A percentile compares a stretch with the other conserved stretches of the same genome.
These are phyloP conservation scores for Xenopus petersii DNA, from an alignment of 2,797 vertebrate species.

Conservation along the genomic window DNA sequence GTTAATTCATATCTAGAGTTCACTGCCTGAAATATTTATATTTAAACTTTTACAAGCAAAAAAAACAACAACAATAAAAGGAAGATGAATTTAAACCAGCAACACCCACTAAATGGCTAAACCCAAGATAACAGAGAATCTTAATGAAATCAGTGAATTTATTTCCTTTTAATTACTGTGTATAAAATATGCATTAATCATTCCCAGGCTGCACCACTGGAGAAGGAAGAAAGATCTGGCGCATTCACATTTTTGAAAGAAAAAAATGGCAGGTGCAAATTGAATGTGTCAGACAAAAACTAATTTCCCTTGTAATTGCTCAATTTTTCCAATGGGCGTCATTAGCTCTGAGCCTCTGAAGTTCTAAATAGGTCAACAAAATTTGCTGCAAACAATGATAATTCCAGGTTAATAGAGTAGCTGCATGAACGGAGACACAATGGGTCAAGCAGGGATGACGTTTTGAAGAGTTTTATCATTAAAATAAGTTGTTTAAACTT, in stretches of 20 bases:
- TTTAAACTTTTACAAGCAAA: no score
- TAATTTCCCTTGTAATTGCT: slow-evolving; percentile 41
- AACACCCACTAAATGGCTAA: neutral
- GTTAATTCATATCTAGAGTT: no score
- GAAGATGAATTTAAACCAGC: neutral
- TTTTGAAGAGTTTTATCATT: no score
- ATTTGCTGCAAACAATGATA: slow-evolving; percentile 39
- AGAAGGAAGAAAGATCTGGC: slow-evolving; percentile 19
- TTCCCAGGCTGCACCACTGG: slow-evolving; percentile 6
- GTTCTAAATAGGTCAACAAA: slow-evolving; percentile 42
- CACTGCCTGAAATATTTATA: no score
- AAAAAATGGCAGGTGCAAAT: slow-evolving; percentile 42
- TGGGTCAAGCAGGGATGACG: no score
- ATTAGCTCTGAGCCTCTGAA: slow-evolving; percentile 11
- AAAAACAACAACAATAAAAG: no score
- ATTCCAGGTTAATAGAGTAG: slow-evolving; percentile 10
- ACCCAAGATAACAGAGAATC: neutral
- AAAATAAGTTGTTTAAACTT: no score
- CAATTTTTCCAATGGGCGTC: slow-evolving; percentile 40
- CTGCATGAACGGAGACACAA: no score
- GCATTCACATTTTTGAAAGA: slow-evolving; percentile 31
- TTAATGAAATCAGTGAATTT: slow-evolving; percentile 21
- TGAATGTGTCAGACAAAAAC: slow-evolving; percentile 43
- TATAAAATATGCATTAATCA: slow-evolving; percentile 33
- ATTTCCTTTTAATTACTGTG: slow-evolving; percentile 44